A percentile compares a stretch with the other conserved stretches of the same genome.
Evolutionary conservation across 2,888 invertebrate species (phyloP).

Genomic region (Muschampia staudingeri): DNA sequence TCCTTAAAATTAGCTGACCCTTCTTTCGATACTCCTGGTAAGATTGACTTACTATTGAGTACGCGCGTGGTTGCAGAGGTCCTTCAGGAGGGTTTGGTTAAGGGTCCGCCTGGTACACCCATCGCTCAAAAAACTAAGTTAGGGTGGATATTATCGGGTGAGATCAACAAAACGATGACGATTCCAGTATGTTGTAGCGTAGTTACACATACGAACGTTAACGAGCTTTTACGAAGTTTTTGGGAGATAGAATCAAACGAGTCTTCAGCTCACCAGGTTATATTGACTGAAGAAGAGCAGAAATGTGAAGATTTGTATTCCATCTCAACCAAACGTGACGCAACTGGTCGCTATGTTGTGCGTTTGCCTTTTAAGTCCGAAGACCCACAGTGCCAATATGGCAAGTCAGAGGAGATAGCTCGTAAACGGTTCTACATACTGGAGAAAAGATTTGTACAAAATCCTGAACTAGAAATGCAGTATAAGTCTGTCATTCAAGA

Average conservation of each 20-base stretch:
- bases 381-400: slow-evolving; percentile 38
- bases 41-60: slow-evolving; percentile 62
- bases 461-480: slow-evolving; percentile 49
- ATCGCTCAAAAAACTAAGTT: slow-evolving; percentile 59
- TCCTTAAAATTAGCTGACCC: slow-evolving; percentile 43
- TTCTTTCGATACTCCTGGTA: slow-evolving; percentile 55
- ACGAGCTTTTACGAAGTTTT: slow-evolving; percentile 24
- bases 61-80: slow-evolving; percentile 63
- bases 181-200: slow-evolving; percentile 29
- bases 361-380: slow-evolving; percentile 19
- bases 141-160: slow-evolving; percentile 67
- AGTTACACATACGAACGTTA: slow-evolving; percentile 2
- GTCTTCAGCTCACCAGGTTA: background rate
- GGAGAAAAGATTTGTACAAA: slow-evolving; percentile 45
- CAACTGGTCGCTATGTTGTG: slow-evolving; percentile 30
- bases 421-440: slow-evolving; percentile 40
- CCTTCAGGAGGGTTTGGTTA: slow-evolving; percentile 58
- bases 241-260: slow-evolving; percentile 35
- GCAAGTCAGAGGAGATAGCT: slow-evolving; percentile 45
- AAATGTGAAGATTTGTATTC: slow-evolving; percentile 28
- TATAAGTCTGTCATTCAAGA: slow-evolving; percentile 61
- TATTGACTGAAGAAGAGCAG: slow-evolving; percentile 30
- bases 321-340: slow-evolving; percentile 26
- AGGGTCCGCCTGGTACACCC: slow-evolving; percentile 47
- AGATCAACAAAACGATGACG: slow-evolving; percentile 3